Base-by-base conservation (phyloP, 2,797 vertebrate genomes). In the Margarornis squamiger region DNA sequence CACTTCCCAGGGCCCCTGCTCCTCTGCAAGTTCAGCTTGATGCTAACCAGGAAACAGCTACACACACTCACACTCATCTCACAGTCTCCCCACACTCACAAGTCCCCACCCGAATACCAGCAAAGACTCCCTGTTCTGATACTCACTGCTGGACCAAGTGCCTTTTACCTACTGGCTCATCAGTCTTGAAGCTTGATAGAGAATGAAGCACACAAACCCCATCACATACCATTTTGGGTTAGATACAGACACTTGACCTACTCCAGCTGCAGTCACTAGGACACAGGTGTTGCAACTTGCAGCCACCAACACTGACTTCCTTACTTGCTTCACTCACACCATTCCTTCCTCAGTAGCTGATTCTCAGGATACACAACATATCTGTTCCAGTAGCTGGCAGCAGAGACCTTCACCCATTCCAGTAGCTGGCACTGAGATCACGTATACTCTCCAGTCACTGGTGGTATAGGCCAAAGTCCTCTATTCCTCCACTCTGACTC, bases 71-170 rank as follows among this genome's bases (percentile, higher is more conserved):
- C 12, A 8, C 3, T 71, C 0, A 0, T 46, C 24, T 79, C n/a
- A 59, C 7, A 6, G 43, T 15, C 48, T 62, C 2, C 6, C 11
- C 48, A 52, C 10, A 24, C 16, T 52, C 11, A 55, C 1, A 4
- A 10, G n/a, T 55, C 6, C 4, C 14, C 12, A 7, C 0, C 8
- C 0, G 0, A n/a, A 63, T 19, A 77, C n/a, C 30, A 36, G 32
- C 45, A 61, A 7, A 65, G 34, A 57, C 11, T 1, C 9, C 46
- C 34, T 57, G 17, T n/a, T 61, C 17, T 46, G 18, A 46, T 43
- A 59, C 6, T 85, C 49, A 12, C 6, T 75, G 19, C 24, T 65
- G 38, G 22, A 65, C 13, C n/a, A 32, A 82, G 36, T 23, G 9
- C 10, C 11, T 34, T 74, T 51, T 54, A 55, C n/a, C 5, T 27